Evolutionary conservation across 2,797 vertebrate species (phyloP).

Genomic region (Paratrypauchen microcephalus): DNA sequence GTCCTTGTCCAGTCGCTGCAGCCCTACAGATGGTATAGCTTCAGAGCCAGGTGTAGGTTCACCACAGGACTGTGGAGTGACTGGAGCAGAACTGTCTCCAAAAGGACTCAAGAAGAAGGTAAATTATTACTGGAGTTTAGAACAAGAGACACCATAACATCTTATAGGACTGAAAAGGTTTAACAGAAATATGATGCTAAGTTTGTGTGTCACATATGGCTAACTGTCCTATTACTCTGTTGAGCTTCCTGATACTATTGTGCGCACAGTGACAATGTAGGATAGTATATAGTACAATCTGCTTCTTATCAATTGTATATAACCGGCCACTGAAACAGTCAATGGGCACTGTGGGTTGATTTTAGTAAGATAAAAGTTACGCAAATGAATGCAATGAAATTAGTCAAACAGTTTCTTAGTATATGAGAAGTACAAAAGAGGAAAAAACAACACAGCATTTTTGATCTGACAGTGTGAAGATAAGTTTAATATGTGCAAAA

Average conservation of each 20-base stretch:
- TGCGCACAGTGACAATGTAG: slow-evolving; percentile 9
- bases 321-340: slow-evolving; percentile 21
- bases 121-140: slow-evolving; percentile 10
- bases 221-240: neutral
- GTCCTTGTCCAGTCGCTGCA: slow-evolving; percentile 70
- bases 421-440: neutral
- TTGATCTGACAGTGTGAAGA: slow-evolving; percentile 47
- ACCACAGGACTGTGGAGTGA: slow-evolving; percentile 83
- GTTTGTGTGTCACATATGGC: too few species aligned
- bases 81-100: slow-evolving; percentile 70
- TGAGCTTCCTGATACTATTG: slow-evolving; percentile 2
- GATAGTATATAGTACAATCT: slow-evolving; percentile 2
- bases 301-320: slow-evolving; percentile 15
- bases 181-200: neutral
- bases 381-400: neutral
- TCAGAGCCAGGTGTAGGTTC: slow-evolving; percentile 82
- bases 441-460: neutral
- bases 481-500: slow-evolving; percentile 5
- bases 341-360: neutral
- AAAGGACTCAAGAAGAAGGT: slow-evolving; percentile 84
- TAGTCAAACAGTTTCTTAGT: neutral
- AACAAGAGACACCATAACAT: neutral
- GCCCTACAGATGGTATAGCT: slow-evolving; percentile 80
- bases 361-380: neutral
- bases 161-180: neutral